Conservation (phyloP, 2,113 vertebrate genomes). For the Trematomus loennbergii region DNA sequence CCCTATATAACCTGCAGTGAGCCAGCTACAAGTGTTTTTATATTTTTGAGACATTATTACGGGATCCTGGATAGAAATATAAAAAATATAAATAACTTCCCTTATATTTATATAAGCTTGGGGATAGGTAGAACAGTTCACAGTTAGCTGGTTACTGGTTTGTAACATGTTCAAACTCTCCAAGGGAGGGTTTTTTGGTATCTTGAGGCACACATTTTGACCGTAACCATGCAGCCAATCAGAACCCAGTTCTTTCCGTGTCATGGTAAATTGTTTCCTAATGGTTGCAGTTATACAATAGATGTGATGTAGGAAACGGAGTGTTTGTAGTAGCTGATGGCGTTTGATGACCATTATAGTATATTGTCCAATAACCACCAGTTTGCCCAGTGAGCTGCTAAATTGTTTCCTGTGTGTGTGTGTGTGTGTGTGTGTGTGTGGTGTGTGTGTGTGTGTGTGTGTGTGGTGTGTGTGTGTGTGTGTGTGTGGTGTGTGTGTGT, state of each 20-base stretch:
- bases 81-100: too few species aligned
- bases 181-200: background rate
- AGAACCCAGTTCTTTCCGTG: background rate
- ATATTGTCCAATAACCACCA: slow-evolving; percentile 58
- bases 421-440: background rate
- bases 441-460: slow-evolving; percentile 35
- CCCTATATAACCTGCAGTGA: too few species aligned
- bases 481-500: background rate
- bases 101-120: background rate
- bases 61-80: too few species aligned
- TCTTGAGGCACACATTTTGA: background rate
- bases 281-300: slow-evolving; percentile 31
- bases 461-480: background rate
- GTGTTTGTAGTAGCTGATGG: slow-evolving; percentile 50
- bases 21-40: too few species aligned
- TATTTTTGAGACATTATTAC: too few species aligned
- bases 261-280: slow-evolving; percentile 31
- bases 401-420: slow-evolving; percentile 71
- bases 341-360: slow-evolving; percentile 50
- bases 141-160: background rate
- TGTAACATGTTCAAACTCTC: background rate
- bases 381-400: slow-evolving; percentile 64
- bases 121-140: background rate
- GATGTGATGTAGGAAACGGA: slow-evolving; percentile 30
- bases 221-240: background rate